Base-by-base conservation (phyloP, 2,888 invertebrate genomes). In the Lasioglossum oenotherae region DNA sequence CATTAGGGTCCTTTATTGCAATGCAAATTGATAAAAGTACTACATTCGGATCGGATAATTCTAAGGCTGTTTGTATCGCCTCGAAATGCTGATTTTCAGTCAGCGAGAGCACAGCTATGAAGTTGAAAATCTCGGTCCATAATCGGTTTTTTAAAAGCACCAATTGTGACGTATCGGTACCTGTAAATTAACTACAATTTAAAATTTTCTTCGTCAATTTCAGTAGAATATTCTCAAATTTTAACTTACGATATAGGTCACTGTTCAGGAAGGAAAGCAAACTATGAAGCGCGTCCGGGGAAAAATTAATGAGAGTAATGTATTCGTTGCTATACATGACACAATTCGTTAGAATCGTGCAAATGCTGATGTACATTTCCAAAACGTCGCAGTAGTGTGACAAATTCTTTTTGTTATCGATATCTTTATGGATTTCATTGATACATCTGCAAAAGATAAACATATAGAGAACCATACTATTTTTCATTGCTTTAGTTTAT, bases 301-400 rank as follows among this genome's bases (percentile, higher is more conserved):
- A 95, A 89, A 96, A 96, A 57, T 95, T 91, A 67, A 96, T 93
- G 19, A 95, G 94, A 4, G 93, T 93, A 53, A 95, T 92, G 87
- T 96, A 95, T 67, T 93, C 94, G 12, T 92, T 88, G 90, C 95
- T 95, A 49, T 94, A 90, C 41, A 92, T 92, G 10, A 96, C 94
- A 67, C 95, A 94, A 88, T 95, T 95, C 2, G 94, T 95, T 67
- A 96, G 91, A 35, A 96, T 92, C 35, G 93, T 93, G 87, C 96
- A 96, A 67, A 96, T 93, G 46, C 94, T 93, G 1, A 95, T 93
- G 87, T 96, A 95, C 96, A 96, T 96, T 92, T 96, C 96, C 77
- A 96, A 86, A 80, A 96, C 93, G 69, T 96, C 96, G 81, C 95
- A 94, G 87, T 96, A 96, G 72, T 96, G 92, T 3, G 94, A 92